Evolutionary conservation across 2,113 vertebrate genomes (phyloP), one percentile per base, ranked within the genome.

Genomic region (Chloroceryle aenea): DNA sequence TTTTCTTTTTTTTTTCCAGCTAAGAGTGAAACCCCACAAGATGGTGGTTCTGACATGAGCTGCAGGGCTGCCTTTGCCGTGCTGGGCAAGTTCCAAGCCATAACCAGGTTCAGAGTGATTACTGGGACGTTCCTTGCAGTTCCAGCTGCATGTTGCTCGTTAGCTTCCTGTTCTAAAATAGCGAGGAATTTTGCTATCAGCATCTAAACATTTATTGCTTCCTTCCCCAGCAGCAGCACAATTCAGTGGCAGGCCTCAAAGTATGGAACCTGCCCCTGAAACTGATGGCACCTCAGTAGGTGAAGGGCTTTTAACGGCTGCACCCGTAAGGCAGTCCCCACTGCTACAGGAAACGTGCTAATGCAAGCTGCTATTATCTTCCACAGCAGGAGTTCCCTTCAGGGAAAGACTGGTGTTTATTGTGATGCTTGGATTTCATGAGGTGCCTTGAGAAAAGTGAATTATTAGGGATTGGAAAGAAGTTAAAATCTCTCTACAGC

Each of bases 201-300:
- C 84, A 94, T 72, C 93, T 85, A 73, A 95, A 85, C 89, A 82
- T 93, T 96, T 92, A 95, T 94, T 96, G 84, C 84, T 95, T 96
- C 94, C 93, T 96, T 95, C 90, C 87, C 85, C 66, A 76, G 74
- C 52, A 91, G 87, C 77, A 76, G 42, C 2, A 2, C 66, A 79
- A 73, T 87, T 91, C 62, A 48, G 58, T 64, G 73, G 30, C 56
- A 72, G 47, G 42, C 73, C 64, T 72, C 69, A 42, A 58, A 94
- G 78, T 32, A 22, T 62, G 53, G 69, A 87, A 61, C 34, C 78
- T 81, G 50, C 20, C 52, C 38, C 78, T 58, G 48, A 43, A 62
- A 85, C n/a, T 32, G 81, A 32, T 48, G 64, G 30, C 32, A 32
- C 74, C 62, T 82, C 56, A 59, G 76, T 87, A 81, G 80, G 80